phyloP scores from a whole-genome alignment of 2,113 vertebrate genomes.

The Halcyon senegalensis region DNA sequence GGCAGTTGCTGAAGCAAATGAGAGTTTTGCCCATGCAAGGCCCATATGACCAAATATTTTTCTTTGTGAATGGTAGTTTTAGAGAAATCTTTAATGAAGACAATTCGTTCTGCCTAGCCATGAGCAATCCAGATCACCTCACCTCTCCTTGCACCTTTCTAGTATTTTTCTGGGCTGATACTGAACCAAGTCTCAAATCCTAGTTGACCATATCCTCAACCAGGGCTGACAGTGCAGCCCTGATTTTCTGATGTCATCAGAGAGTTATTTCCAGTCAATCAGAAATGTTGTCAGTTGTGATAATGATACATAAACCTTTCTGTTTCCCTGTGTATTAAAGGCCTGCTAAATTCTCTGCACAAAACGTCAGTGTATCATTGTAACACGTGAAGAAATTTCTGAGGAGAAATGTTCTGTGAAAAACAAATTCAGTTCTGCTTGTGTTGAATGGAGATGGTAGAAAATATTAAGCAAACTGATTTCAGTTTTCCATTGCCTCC shows the following conservation, averaged over 20 bases:
- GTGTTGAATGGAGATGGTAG: not conserved
- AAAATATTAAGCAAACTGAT: not conserved
- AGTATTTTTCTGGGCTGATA: not conserved
- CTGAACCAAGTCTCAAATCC: not conserved
- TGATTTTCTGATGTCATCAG: not conserved
- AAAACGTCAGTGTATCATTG: not conserved
- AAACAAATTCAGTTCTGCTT: not conserved
- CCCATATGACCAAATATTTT: not conserved
- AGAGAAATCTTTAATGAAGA: not conserved
- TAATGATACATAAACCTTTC: not conserved
- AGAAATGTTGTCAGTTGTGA: not conserved
- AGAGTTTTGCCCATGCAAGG: not conserved
- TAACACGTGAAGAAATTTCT: not conserved
- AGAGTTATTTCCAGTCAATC: not conserved
- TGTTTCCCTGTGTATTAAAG: not conserved
- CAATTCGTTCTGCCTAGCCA: not conserved
- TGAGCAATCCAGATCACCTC: not conserved
- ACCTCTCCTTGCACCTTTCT: not conserved
- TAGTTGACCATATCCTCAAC: rapidly evolving
- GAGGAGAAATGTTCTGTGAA: not conserved
- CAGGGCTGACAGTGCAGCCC: not conserved
- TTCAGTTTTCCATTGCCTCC: not conserved
- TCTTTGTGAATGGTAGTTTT: not conserved
- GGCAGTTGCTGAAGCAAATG: not conserved
- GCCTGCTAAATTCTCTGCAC: not conserved